Percentiles rank a stretch among this genome's conserved stretches.
phyloP scores from a whole-genome alignment of 2,888 invertebrate species.

The Kuschelorhynchus macadamiae region DNA sequence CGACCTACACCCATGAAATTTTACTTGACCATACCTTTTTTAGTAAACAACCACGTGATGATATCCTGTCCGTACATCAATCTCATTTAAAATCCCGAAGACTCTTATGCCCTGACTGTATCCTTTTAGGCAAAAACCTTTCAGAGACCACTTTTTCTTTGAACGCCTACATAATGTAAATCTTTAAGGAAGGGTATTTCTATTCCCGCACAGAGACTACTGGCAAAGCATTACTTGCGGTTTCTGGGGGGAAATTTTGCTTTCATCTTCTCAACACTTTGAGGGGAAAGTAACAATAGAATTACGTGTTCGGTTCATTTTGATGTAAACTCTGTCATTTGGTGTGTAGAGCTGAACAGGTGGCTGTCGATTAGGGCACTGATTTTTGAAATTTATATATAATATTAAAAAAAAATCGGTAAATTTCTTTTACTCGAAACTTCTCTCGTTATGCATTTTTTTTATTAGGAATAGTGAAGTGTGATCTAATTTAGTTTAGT shows the following conservation, averaged over 20 bases:
- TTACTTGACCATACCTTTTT: too few relatives aligned
- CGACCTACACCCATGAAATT: too few relatives aligned
- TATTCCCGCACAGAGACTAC: constrained; percentile 22
- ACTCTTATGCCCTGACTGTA: not conserved
- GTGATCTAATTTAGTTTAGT: too few relatives aligned
- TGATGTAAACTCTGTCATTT: constrained; percentile 40
- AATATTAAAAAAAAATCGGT: too few relatives aligned
- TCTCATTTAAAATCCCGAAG: not conserved
- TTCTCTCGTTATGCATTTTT: too few relatives aligned
- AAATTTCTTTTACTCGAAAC: too few relatives aligned
- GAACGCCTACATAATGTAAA: constrained; percentile 39
- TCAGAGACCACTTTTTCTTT: constrained; percentile 30
- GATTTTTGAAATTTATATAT: too few relatives aligned
- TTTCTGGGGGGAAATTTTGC: constrained; percentile 34
- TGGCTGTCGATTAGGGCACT: constrained; percentile 12
- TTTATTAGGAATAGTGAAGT: too few relatives aligned
- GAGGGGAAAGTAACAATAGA: constrained; percentile 41
- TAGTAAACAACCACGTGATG: too few relatives aligned
- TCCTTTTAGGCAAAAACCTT: constrained; percentile 28
- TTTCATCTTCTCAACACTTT: constrained; percentile 46
- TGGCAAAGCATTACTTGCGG: constrained; percentile 41
- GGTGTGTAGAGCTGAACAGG: constrained; percentile 27
- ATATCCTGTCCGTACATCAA: not conserved
- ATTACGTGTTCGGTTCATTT: constrained; percentile 35
- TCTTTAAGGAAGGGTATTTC: constrained; percentile 32